Evolutionary conservation across 53 echinoderm and acorn worm species (phyloP).

Genomic region (Apostichopus leukothele): DNA sequence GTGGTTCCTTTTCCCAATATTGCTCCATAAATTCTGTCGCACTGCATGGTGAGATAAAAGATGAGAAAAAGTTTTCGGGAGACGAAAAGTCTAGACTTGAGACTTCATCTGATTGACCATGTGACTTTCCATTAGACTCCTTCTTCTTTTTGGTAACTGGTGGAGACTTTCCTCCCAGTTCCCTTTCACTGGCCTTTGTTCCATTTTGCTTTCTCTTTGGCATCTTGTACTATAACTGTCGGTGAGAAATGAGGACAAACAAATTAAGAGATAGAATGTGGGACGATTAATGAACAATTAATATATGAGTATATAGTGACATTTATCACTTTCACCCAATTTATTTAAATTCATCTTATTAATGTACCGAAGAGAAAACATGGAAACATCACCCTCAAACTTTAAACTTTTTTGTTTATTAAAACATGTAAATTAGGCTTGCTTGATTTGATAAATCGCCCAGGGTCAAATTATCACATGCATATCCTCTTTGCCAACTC

Average conservation of each 20-base stretch:
- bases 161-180: neutral
- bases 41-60: constrained; percentile 58
- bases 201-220: constrained; percentile 16
- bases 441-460: no score
- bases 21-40: constrained; percentile 56
- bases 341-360: no score
- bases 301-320: no score
- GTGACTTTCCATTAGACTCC: neutral
- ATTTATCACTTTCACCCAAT: no score
- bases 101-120: neutral
- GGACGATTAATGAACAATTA: no score
- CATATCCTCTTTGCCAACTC: no score
- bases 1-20: constrained; percentile 82
- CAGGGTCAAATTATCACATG: no score
- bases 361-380: no score
- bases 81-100: constrained; percentile 41
- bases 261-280: neutral
- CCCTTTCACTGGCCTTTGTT: neutral
- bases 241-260: neutral
- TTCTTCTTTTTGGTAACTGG: neutral
- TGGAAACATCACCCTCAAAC: no score
- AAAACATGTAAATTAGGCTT: no score
- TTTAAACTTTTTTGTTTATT: no score
- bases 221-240: neutral
- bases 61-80: constrained; percentile 53